Conservation (phyloP, 1,140 invertebrate genomes). For the Ceratina japonica region DNA sequence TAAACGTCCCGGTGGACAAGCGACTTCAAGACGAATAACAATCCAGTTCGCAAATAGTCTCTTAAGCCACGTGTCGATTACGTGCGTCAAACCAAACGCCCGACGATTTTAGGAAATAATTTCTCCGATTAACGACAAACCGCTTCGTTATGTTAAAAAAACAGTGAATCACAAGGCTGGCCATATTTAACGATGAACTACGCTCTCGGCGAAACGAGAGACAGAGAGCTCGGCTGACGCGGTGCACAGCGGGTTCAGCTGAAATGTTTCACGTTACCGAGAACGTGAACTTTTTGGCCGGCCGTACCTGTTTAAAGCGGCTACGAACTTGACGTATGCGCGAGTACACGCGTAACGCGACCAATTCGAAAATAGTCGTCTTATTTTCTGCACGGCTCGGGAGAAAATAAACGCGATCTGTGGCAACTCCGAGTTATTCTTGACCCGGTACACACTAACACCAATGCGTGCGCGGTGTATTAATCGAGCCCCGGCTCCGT, state of each 20-base stretch:
- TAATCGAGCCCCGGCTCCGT: constrained; percentile 10
- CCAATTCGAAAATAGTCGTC: constrained; percentile 65
- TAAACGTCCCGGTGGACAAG: constrained; percentile 25
- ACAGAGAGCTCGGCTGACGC: no score
- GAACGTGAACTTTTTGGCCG: constrained; percentile 13
- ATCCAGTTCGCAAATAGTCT: neutral
- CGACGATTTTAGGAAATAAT: neutral
- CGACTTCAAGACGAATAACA: constrained; percentile 9
- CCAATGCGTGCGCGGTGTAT: constrained; percentile 34
- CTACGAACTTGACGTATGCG: constrained; percentile 55
- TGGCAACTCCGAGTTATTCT: constrained; percentile 62
- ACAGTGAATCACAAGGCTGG: no score
- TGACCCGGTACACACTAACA: constrained; percentile 36
- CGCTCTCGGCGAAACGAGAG: neutral
- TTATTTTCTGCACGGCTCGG: constrained; percentile 63
- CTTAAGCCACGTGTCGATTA: neutral
- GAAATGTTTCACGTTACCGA: neutral
- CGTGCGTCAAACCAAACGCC: neutral
- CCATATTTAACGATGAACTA: neutral
- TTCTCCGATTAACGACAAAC: neutral
- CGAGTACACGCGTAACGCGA: constrained; percentile 42
- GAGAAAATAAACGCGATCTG: constrained; percentile 71
- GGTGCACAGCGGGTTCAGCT: neutral
- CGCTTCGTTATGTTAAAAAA: neutral
- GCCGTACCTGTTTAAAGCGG: constrained; percentile 8